A percentile compares a stretch with the other conserved stretches of the same genome.
Evolutionary conservation across 2,888 invertebrate genomes (phyloP).

Genomic region (Metellina segmentata): DNA sequence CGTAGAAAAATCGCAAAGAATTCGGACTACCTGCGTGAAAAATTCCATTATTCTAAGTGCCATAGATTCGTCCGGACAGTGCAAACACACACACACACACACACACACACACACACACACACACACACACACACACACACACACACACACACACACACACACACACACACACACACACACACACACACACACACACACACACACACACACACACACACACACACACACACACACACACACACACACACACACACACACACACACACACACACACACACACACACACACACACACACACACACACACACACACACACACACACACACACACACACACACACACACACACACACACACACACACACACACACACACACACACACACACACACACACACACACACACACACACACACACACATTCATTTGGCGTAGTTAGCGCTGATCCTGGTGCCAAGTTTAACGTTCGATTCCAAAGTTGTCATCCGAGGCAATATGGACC

Average conservation of each 20-base stretch:
- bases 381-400: slow-evolving; percentile 13
- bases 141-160: slow-evolving; percentile 26
- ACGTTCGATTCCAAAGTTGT: too few species aligned
- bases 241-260: slow-evolving; percentile 21
- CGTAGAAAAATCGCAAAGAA: too few species aligned
- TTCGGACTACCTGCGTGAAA: too few species aligned
- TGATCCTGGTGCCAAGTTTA: too few species aligned
- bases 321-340: slow-evolving; percentile 19
- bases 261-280: slow-evolving; percentile 22
- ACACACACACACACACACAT: slow-evolving; percentile 14
- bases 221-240: slow-evolving; percentile 12
- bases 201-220: slow-evolving; percentile 23
- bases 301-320: slow-evolving; percentile 9
- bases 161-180: slow-evolving; percentile 26
- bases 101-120: slow-evolving; percentile 4
- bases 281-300: slow-evolving; percentile 17
- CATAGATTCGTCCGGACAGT: too few species aligned
- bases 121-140: slow-evolving; percentile 25
- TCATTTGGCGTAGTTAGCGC: too few species aligned
- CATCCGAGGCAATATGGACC: too few species aligned
- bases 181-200: slow-evolving; percentile 3
- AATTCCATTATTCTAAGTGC: too few species aligned
- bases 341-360: slow-evolving; percentile 15
- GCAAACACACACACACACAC: neutral
- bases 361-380: slow-evolving; percentile 23